Percentiles rank a stretch among this genome's conserved stretches.
Evolutionary conservation across 2,113 vertebrate genomes (phyloP).

Genomic region (Sciurus niger): DNA sequence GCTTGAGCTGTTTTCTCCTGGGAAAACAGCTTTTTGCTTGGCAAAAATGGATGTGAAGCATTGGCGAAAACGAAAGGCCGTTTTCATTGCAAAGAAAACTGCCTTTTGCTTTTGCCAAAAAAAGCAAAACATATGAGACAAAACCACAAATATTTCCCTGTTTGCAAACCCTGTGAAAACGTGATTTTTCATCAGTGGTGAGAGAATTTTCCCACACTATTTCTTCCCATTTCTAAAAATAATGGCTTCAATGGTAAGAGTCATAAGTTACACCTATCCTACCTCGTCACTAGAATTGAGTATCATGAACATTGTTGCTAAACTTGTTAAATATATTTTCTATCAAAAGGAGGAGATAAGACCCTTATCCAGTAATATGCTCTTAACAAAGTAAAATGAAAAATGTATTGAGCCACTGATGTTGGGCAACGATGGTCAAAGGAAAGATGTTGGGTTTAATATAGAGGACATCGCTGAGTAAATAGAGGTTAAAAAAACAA

Average conservation of each 20-base stretch:
- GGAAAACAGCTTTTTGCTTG: conserved; percentile 87
- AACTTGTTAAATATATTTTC: conserved; percentile 36
- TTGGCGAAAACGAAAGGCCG: conserved; percentile 86
- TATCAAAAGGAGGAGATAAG: background rate
- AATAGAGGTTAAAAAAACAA: background rate
- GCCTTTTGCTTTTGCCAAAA: conserved; percentile 87
- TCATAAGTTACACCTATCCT: conserved; percentile 50
- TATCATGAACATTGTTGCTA: conserved; percentile 24
- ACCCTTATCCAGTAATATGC: background rate
- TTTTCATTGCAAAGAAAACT: conserved; percentile 87
- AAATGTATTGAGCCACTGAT: background rate
- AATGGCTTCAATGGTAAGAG: conserved; percentile 58
- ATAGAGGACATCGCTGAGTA: background rate
- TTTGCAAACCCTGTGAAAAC: conserved; percentile 86
- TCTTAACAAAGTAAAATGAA: background rate
- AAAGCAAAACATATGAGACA: conserved; percentile 87
- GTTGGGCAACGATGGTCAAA: background rate
- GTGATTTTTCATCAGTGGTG: conserved; percentile 83
- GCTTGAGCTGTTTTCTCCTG: conserved; percentile 85
- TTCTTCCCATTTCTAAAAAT: conserved; percentile 77
- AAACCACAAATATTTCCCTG: conserved; percentile 87
- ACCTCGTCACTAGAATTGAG: conserved; percentile 1
- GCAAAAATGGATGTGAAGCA: conserved; percentile 87
- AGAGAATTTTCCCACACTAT: conserved; percentile 78
- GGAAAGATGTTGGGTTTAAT: background rate